phyloP scores from a whole-genome alignment of 37 sponge, comb jelly and placozoan genomes.

The Chondrilla cf. caribensis region DNA sequence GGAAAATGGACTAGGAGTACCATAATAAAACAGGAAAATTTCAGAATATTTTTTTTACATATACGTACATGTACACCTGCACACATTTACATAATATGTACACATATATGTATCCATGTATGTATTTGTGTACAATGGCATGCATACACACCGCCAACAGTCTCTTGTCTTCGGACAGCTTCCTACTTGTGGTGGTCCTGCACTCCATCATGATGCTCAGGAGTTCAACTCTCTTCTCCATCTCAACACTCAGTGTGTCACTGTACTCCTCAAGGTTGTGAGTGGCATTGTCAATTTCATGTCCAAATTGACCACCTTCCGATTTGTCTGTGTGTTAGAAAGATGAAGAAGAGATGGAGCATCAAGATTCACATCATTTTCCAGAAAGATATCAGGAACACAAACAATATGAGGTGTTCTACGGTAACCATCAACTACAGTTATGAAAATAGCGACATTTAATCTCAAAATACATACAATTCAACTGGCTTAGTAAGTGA shows the following conservation, averaged over 20 bases:
- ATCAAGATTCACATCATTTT: not conserved
- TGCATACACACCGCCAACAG: not conserved
- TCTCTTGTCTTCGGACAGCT: not conserved
- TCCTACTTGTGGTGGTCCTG: not conserved
- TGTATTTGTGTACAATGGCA: too few species aligned
- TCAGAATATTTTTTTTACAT: too few species aligned
- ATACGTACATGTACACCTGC: too few species aligned
- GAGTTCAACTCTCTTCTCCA: slow-evolving; percentile 66
- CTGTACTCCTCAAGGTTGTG: slow-evolving; percentile 72
- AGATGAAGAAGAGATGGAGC: not conserved
- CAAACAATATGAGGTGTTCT: too few species aligned
- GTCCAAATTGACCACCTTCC: slow-evolving; percentile 56
- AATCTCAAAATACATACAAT: too few species aligned
- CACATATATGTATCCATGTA: too few species aligned
- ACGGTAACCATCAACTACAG: too few species aligned
- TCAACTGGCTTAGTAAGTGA: too few species aligned
- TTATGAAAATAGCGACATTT: too few species aligned
- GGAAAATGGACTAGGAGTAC: too few species aligned
- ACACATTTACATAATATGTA: too few species aligned
- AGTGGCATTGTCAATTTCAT: slow-evolving; percentile 59
- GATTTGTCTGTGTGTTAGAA: slow-evolving; percentile 73
- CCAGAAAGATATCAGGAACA: not conserved
- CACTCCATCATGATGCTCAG: slow-evolving; percentile 58
- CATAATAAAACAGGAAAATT: too few species aligned
- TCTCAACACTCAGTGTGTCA: slow-evolving; percentile 62